Percentiles rank a stretch among this genome's conserved stretches.
These are phyloP conservation scores for Linnaemya tessellans DNA, from an alignment of 2,888 invertebrate species.

Conservation along the genomic window DNA sequence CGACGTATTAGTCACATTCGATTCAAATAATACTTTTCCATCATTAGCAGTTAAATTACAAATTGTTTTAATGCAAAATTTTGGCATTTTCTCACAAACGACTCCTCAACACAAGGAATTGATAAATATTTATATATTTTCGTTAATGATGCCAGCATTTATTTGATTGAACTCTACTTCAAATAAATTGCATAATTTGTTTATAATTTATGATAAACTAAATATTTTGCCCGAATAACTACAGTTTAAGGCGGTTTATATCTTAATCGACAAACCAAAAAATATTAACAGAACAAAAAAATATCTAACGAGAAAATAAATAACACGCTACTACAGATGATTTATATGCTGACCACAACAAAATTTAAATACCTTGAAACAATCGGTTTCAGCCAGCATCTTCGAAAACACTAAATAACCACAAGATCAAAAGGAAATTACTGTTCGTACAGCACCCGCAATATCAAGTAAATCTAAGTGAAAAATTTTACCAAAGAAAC, in stretches of 20 bases:
- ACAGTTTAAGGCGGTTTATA: not conserved
- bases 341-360: constrained; percentile 64
- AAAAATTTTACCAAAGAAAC: not conserved
- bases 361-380: constrained; percentile 46
- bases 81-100: not conserved
- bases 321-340: constrained; percentile 59
- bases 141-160: not conserved
- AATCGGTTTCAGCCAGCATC: constrained; percentile 17
- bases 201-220: not conserved
- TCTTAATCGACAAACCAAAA: not conserved
- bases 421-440: not conserved
- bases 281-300: too few relatives aligned
- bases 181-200: not conserved
- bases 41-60: too few relatives aligned
- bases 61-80: not conserved
- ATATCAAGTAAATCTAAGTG: constrained; percentile 47
- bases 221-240: not conserved
- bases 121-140: not conserved
- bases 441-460: constrained; percentile 43
- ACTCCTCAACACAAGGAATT: not conserved
- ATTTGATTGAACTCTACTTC: not conserved
- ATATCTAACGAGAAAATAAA: not conserved
- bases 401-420: constrained; percentile 1
- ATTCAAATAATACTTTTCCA: too few relatives aligned
- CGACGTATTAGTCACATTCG: too few relatives aligned